These are phyloP conservation scores for Watsonalla binaria DNA, from an alignment of 2,888 invertebrate species.

Conservation along the genomic window DNA sequence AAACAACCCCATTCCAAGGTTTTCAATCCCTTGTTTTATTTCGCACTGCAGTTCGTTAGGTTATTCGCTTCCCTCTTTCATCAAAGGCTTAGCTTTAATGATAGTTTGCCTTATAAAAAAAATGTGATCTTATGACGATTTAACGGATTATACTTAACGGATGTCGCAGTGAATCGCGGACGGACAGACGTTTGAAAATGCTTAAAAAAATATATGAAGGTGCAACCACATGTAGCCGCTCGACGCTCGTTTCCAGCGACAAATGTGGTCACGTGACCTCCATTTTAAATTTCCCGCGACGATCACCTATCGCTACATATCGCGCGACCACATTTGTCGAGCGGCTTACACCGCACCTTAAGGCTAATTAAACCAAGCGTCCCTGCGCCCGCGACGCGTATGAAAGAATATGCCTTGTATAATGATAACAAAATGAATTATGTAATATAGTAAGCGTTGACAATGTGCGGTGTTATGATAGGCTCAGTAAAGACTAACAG, in stretches of 20 bases:
- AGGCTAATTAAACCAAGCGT: constrained; percentile 7
- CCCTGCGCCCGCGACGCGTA: constrained; percentile 45
- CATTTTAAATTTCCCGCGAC: too few relatives aligned
- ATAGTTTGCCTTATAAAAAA: constrained; percentile 78
- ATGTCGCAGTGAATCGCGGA: constrained; percentile 48
- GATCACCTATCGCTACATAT: too few relatives aligned
- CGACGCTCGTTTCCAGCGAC: too few relatives aligned
- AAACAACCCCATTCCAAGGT: constrained; percentile 54
- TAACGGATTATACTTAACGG: constrained; percentile 73
- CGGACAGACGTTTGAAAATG: constrained; percentile 23
- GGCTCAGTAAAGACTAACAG: constrained; percentile 49
- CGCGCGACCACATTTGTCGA: too few relatives aligned
- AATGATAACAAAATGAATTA: constrained; percentile 73
- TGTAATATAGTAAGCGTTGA: constrained; percentile 72
- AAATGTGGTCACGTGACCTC: too few relatives aligned
- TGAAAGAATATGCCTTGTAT: constrained; percentile 72
- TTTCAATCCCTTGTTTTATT: constrained; percentile 21
- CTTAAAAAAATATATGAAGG: neutral
- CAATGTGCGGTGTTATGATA: constrained; percentile 53
- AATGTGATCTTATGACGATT: constrained; percentile 78
- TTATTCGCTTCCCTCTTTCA: constrained; percentile 45
- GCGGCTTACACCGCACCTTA: too few relatives aligned
- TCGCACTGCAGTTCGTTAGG: constrained; percentile 42
- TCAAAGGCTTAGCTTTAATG: constrained; percentile 76
- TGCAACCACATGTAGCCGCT: too few relatives aligned